Evolutionary conservation across 2,797 vertebrate genomes (phyloP).

Genomic region (Aselliscus stoliczkanus): DNA sequence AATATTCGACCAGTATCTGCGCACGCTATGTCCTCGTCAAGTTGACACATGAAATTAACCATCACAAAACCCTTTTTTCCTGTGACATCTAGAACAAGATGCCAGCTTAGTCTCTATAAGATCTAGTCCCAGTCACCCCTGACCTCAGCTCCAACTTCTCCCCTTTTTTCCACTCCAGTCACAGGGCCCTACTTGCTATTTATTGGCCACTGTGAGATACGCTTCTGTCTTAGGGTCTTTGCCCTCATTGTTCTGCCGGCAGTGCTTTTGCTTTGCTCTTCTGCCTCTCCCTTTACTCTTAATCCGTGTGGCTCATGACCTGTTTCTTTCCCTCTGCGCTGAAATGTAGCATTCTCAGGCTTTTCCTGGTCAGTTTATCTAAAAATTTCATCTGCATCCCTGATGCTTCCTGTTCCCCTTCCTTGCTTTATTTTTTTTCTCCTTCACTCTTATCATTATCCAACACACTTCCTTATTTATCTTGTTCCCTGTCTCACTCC

Average conservation of each 20-base stretch:
- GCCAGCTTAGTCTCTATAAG: not conserved
- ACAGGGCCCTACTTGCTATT: not conserved
- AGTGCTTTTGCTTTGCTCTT: not conserved
- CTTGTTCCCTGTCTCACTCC: not conserved
- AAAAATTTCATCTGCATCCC: not conserved
- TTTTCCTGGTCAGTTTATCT: not conserved
- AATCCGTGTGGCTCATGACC: not conserved
- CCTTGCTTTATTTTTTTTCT: not conserved
- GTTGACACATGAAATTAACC: not conserved
- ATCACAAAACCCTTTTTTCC: not conserved
- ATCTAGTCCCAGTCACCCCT: not conserved
- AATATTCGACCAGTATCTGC: not conserved
- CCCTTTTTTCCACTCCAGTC: not conserved
- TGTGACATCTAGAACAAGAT: not conserved
- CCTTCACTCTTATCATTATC: not conserved
- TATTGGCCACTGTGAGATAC: fast-evolving
- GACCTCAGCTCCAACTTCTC: not conserved
- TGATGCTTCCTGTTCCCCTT: not conserved
- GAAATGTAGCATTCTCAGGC: not conserved
- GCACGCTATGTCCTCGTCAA: not conserved
- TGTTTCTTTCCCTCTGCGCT: not conserved
- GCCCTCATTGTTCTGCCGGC: not conserved
- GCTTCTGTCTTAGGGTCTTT: not conserved
- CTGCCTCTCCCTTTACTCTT: not conserved
- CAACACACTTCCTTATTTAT: not conserved